A percentile compares a stretch with the other conserved stretches of the same genome.
phyloP scores from a whole-genome alignment of 2,888 invertebrate genomes.

The Limnephilus rhombicus region DNA sequence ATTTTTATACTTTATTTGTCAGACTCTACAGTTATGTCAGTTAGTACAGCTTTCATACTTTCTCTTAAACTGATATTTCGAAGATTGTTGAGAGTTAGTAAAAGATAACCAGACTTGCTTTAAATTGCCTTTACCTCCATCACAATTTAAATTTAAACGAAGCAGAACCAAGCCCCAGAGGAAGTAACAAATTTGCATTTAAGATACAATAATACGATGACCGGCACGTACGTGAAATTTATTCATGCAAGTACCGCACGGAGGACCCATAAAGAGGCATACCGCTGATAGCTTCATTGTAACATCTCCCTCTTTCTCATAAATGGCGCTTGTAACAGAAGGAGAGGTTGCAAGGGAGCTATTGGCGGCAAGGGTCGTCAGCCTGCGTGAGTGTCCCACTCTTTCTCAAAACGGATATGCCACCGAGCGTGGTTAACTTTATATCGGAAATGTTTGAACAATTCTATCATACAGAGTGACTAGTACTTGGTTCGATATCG shows the following conservation, averaged over 20 bases:
- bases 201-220: neutral
- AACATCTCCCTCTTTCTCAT: neutral
- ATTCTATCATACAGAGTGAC: neutral
- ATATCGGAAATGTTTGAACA: neutral
- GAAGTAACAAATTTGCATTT: conserved; percentile 38
- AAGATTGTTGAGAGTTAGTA: neutral
- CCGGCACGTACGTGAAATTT: conserved; percentile 19
- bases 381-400: neutral
- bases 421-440: neutral
- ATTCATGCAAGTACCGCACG: neutral
- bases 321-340: neutral
- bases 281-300: neutral
- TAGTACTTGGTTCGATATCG: neutral
- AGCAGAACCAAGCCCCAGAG: neutral
- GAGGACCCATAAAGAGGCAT: neutral
- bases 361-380: no score
- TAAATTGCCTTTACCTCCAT: neutral
- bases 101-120: neutral
- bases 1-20: no score
- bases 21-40: no score
- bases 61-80: neutral
- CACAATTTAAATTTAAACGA: neutral
- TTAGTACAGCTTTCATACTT: neutral
- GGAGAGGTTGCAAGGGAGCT: no score
- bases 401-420: neutral